Conservation (phyloP, 2,797 vertebrate genomes). For the Acipenser transmontanus region DNA sequence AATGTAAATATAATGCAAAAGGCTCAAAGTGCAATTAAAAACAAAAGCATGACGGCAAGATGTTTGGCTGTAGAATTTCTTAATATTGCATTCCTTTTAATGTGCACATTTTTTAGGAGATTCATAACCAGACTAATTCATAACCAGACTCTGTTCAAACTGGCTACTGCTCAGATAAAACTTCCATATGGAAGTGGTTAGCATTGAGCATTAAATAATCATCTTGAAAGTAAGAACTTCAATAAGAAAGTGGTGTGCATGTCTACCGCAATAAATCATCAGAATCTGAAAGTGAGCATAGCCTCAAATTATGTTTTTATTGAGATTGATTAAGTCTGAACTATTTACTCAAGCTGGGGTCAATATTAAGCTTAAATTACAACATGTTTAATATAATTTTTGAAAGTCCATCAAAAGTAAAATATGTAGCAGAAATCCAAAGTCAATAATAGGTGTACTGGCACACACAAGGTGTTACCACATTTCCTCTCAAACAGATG, state of each 20-base stretch:
- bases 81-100: too few species aligned
- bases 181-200: conserved; percentile 7
- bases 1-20: too few species aligned
- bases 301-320: conserved; percentile 23
- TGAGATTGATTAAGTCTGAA: conserved; percentile 25
- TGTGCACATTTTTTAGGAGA: too few species aligned
- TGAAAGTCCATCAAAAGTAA: conserved; percentile 36
- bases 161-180: background rate
- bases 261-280: conserved; percentile 6
- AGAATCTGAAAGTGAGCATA: background rate
- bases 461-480: conserved; percentile 34
- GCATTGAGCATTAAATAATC: background rate
- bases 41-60: conserved; percentile 20
- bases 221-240: conserved; percentile 3
- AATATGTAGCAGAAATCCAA: conserved; percentile 37
- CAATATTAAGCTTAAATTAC: conserved; percentile 24
- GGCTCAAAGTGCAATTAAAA: conserved; percentile 10
- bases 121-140: background rate
- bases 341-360: conserved; percentile 15
- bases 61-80: background rate
- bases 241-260: background rate
- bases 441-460: conserved; percentile 35
- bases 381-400: conserved; percentile 26
- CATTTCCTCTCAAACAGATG: conserved; percentile 26
- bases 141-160: background rate